Evolutionary conservation across 2,797 vertebrate genomes (phyloP), one percentile per base, ranked within the genome.

Genomic region (Dermochelys coriacea): DNA sequence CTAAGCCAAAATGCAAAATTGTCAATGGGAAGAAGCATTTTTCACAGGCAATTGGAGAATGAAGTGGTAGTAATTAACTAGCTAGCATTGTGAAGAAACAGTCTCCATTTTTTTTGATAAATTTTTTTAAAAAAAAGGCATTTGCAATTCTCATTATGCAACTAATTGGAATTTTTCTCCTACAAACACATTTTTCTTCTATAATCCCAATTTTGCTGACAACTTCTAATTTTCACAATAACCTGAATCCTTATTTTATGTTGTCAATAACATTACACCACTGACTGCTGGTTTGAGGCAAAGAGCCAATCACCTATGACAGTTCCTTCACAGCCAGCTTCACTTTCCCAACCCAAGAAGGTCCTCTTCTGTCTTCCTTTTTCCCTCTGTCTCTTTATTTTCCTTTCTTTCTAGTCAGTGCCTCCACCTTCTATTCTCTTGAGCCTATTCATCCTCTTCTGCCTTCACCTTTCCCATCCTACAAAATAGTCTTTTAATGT

Each of bases 161-260:
- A 14, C 12, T 92, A 6, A 1, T 89, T 84, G 27, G 59, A 12
- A 5, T 83, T 83, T 31, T 1, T 3, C 8, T 16, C 23, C 5
- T 75, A 25, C 94, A 94, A 85, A 8, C 85, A 29, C 1, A 2
- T 90, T 87, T 68, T 93, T 64, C 77, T 91, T 45, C 61, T 25
- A 86, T 85, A 91, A 85, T 91, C 80, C 74, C 47, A 71, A 85
- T 92, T 95, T 82, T 94, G 71, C 90, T 91, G n/a, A 71, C 4
- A 4, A 52, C 64, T 88, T 18, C 90, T 86, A 83, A 93, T 87
- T 93, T 93, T 77, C 74, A 90, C 90, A 84, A 55, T 41, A 86
- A 47, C 29, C 61, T 91, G 86, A 87, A 93, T 61, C 5, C 49
- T 16, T 31, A 59, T 82, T 57, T 25, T 75, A 57, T 6, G 3